Evolutionary conservation across 2,888 invertebrate species (phyloP).

Genomic region (Empis livida): DNA sequence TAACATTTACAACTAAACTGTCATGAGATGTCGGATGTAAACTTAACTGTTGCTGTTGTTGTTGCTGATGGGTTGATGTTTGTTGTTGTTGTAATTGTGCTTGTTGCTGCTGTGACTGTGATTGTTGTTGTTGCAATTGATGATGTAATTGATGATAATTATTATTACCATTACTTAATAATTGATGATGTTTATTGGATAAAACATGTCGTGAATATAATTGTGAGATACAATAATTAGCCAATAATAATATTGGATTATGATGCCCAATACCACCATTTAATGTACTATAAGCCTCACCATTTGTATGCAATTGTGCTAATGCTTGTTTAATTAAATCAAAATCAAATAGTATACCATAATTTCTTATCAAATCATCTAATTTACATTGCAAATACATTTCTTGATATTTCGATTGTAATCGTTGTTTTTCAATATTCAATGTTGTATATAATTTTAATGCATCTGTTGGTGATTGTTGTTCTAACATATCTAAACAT

Average conservation of each 20-base stretch:
- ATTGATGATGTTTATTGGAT: slow-evolving; percentile 32
- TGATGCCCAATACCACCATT: slow-evolving; percentile 36
- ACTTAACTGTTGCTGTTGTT: background rate
- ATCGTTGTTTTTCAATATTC: slow-evolving; percentile 50
- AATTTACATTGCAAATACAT: slow-evolving; percentile 59
- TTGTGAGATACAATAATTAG: slow-evolving; percentile 65
- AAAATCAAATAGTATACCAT: slow-evolving; percentile 53
- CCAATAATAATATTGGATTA: slow-evolving; percentile 57
- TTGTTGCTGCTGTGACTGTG: slow-evolving; percentile 19
- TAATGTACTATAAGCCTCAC: slow-evolving; percentile 20
- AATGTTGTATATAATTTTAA: slow-evolving; percentile 47
- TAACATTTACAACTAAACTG: slow-evolving; percentile 10
- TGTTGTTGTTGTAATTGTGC: background rate
- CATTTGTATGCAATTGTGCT: slow-evolving; percentile 45
- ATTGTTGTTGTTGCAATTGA: slow-evolving; percentile 25
- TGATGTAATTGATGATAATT: slow-evolving; percentile 25
- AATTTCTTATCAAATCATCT: slow-evolving; percentile 54
- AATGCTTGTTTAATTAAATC: slow-evolving; percentile 52
- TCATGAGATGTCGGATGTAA: slow-evolving; percentile 15
- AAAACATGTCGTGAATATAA: slow-evolving; percentile 52
- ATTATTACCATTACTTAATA: slow-evolving; percentile 38
- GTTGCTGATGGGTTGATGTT: background rate
- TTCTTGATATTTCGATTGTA: slow-evolving; percentile 55
- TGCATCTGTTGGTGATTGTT: slow-evolving; percentile 42
- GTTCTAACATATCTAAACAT: slow-evolving; percentile 44